A percentile compares a stretch with the other conserved stretches of the same genome.
phyloP scores from a whole-genome alignment of 2,888 invertebrate species.

The Platycheirus rosarum region DNA sequence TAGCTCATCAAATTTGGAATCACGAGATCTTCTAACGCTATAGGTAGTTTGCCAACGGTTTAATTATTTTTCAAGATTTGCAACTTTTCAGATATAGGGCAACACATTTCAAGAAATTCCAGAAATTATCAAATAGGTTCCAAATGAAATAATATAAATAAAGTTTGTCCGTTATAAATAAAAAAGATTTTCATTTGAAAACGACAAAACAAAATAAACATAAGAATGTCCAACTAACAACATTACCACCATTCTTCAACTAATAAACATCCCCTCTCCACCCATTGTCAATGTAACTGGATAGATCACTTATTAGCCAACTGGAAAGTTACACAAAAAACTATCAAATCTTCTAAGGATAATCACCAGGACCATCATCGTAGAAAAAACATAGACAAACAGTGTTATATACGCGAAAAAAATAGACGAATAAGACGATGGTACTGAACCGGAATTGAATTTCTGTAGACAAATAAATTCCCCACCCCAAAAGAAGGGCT shows the following conservation, averaged over 20 bases:
- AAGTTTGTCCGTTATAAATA: conserved; percentile 18
- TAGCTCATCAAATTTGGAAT: too few relatives aligned
- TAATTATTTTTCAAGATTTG: too few relatives aligned
- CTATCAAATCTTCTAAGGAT: conserved; percentile 18
- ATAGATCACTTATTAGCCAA: conserved; percentile 44
- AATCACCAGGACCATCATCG: not conserved
- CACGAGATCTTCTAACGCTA: too few relatives aligned
- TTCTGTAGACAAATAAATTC: conserved; percentile 26
- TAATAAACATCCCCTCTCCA: conserved; percentile 20
- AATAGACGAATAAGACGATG: conserved; percentile 45
- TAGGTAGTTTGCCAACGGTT: too few relatives aligned
- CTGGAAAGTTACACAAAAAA: conserved; percentile 33
- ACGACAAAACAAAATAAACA: too few relatives aligned
- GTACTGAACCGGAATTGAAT: conserved; percentile 54
- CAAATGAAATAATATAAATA: too few relatives aligned
- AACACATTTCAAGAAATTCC: too few relatives aligned
- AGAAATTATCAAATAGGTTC: too few relatives aligned
- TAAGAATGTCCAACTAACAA: conserved; percentile 11
- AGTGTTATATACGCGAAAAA: conserved; percentile 43
- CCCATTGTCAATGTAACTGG: conserved; percentile 7
- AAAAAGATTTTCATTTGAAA: too few relatives aligned
- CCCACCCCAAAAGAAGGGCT: conserved; percentile 63
- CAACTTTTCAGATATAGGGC: too few relatives aligned
- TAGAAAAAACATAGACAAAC: conserved; percentile 41
- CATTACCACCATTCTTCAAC: conserved; percentile 29